Evolutionary conservation across 2,888 invertebrate genomes (phyloP).

Genomic region (Netelia fuscicornis): DNA sequence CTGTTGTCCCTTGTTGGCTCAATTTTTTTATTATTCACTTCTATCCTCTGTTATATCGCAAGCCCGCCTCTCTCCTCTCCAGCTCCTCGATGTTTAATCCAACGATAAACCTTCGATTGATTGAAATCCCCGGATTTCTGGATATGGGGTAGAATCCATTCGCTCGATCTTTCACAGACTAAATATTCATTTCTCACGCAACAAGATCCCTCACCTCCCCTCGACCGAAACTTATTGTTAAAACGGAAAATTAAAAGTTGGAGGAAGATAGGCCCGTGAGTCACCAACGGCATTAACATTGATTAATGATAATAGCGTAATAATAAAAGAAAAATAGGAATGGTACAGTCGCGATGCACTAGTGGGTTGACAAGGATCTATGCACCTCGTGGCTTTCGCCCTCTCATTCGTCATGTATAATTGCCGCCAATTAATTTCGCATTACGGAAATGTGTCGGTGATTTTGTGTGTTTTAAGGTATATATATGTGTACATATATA

Average conservation of each 20-base stretch:
- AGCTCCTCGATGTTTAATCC: conserved; percentile 6
- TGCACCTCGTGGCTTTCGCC: neutral
- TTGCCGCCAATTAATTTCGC: conserved; percentile 59
- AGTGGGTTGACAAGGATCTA: neutral
- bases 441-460: conserved; percentile 40
- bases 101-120: conserved; percentile 49
- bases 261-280: neutral
- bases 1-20: conserved; percentile 40
- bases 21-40: conserved; percentile 38
- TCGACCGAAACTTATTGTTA: neutral
- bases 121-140: conserved; percentile 58
- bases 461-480: neutral
- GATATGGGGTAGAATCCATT: conserved; percentile 39
- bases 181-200: conserved; percentile 8
- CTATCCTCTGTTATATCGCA: conserved; percentile 15
- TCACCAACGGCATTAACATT: neutral
- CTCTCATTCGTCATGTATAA: conserved; percentile 46
- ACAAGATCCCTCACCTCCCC: neutral
- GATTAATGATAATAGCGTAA: no score
- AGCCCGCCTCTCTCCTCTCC: no score
- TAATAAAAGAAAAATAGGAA: neutral
- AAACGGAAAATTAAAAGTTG: neutral
- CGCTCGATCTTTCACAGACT: conserved; percentile 11
- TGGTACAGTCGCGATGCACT: neutral
- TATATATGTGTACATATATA: neutral